A percentile compares a stretch with the other conserved stretches of the same genome.
phyloP scores from a whole-genome alignment of 2,888 invertebrate genomes.

The Megamerina dolium region DNA sequence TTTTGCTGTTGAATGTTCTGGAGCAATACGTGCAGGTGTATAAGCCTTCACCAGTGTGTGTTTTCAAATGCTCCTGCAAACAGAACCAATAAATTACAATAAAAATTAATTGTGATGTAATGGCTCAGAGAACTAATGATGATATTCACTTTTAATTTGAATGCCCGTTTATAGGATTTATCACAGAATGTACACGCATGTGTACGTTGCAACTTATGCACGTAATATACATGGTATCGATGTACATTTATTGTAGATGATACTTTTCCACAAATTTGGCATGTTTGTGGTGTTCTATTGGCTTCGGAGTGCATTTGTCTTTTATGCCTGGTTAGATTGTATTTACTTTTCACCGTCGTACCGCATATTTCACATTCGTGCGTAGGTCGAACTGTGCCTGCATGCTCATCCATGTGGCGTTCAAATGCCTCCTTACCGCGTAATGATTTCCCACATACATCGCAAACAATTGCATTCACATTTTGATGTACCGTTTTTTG shows the following conservation, averaged over 20 bases:
- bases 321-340: conserved; percentile 41
- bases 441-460: conserved; percentile 43
- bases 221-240: conserved; percentile 38
- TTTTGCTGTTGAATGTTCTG: too few relatives aligned
- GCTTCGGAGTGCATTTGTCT: conserved; percentile 38
- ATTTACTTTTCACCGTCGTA: conserved; percentile 33
- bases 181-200: conserved; percentile 44
- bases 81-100: too few relatives aligned
- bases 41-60: too few relatives aligned
- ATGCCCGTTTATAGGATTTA: conserved; percentile 42
- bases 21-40: too few relatives aligned
- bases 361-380: conserved; percentile 42
- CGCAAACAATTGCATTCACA: conserved; percentile 40
- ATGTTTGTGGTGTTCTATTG: conserved; percentile 35
- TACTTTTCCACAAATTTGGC: conserved; percentile 36
- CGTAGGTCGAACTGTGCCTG: conserved; percentile 29
- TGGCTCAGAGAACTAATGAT: too few relatives aligned
- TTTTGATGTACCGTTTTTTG: conserved; percentile 38
- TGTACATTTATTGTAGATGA: conserved; percentile 37
- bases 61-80: too few relatives aligned
- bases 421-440: conserved; percentile 34
- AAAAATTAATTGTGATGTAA: too few relatives aligned
- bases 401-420: conserved; percentile 40
- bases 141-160: conserved; percentile 32
- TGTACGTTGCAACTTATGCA: conserved; percentile 35